phyloP scores from a whole-genome alignment of 2,888 invertebrate species.

The Aspidapion aeneum region DNA sequence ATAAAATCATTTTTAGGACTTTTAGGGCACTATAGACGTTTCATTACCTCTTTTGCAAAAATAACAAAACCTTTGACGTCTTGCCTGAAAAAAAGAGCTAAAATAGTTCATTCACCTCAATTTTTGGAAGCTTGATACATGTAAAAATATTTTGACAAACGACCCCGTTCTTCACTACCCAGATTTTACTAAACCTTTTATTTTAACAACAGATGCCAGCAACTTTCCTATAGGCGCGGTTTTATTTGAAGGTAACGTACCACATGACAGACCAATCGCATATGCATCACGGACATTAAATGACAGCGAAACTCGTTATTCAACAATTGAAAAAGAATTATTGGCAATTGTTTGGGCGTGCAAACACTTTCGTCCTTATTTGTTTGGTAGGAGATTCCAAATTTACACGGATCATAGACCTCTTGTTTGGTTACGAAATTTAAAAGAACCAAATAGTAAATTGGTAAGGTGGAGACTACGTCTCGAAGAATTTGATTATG shows the following conservation, averaged over 20 bases:
- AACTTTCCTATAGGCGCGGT: background rate
- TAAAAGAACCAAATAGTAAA: too few relatives aligned
- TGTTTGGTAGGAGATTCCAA: background rate
- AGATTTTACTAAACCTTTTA: conserved; percentile 9
- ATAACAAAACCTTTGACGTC: conserved; percentile 14
- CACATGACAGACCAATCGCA: too few relatives aligned
- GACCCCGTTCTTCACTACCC: conserved; percentile 5
- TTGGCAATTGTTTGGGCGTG: conserved; percentile 2
- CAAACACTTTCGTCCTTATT: background rate
- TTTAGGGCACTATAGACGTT: conserved; percentile 16
- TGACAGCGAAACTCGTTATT: background rate
- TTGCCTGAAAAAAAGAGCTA: conserved; percentile 15
- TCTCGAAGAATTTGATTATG: too few relatives aligned
- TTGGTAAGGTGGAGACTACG: too few relatives aligned
- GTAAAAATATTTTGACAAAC: conserved; percentile 11
- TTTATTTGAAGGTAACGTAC: background rate
- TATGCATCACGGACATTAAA: too few relatives aligned
- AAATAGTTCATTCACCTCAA: conserved; percentile 8
- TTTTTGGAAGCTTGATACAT: conserved; percentile 6
- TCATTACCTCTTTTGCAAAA: conserved; percentile 20
- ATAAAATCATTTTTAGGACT: conserved; percentile 20
- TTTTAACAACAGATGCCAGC: background rate
- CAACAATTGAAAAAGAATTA: conserved; percentile 1
- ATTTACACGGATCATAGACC: too few relatives aligned
- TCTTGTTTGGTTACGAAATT: too few relatives aligned